Evolutionary conservation across 2,113 vertebrate species (phyloP).

Genomic region (Solea senegalensis): DNA sequence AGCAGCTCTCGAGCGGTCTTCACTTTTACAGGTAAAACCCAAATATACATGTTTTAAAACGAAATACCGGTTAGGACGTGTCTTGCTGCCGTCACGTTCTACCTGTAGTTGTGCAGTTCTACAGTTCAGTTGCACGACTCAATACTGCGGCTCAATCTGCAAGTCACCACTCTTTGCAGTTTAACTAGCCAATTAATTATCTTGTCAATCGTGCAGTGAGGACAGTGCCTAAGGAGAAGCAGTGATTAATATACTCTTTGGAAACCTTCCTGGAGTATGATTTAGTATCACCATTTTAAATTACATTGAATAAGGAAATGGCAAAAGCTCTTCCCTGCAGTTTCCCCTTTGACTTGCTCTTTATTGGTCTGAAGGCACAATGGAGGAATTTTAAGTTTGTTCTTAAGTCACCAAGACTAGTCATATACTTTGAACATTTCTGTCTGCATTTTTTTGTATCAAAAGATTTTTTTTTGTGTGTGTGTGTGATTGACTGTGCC

Average conservation of each 20-base stretch:
- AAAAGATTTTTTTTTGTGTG: no score
- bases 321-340: neutral
- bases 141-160: conserved; percentile 9
- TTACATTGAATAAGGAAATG: neutral
- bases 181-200: conserved; percentile 33
- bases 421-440: neutral
- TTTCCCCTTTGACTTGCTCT: neutral
- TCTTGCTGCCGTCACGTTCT: neutral
- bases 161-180: conserved; percentile 17
- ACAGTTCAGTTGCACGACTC: conserved; percentile 1
- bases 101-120: neutral
- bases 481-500: no score
- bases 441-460: neutral
- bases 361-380: neutral
- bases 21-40: neutral
- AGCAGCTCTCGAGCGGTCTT: neutral
- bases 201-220: conserved; percentile 16
- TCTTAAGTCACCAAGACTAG: neutral
- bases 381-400: neutral
- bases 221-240: neutral
- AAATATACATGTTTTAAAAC: neutral
- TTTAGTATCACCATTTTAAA: neutral
- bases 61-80: neutral
- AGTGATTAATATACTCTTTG: conserved; percentile 2
- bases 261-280: conserved; percentile 6